Base-by-base conservation (phyloP, 2,113 vertebrate genomes). In the Leptodactylus fuscus region DNA sequence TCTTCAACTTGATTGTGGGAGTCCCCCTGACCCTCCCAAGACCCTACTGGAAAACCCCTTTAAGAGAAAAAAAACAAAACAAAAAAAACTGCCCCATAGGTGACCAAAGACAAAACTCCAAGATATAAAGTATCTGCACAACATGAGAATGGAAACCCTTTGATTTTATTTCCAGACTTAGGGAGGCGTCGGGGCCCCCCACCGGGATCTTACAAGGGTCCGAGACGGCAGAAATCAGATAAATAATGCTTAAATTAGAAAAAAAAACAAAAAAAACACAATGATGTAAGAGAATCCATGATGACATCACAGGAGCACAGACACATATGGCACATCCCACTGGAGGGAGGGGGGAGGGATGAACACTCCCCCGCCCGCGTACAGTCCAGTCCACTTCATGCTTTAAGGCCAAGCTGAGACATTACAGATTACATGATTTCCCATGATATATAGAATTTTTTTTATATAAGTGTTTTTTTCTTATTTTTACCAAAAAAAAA, bases 291-390 rank as follows among this genome's bases (percentile, higher is more conserved):
- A 10, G 65, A 36, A 5, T 20, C 6, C 32, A 38, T 69, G 2
- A 12, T 1, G 10, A 29, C 16, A 32, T 34, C 62, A 22, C 67
- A 67, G 16, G 15, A 12, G 38, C 44, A 29, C 71, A 48, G 71
- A 74, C 5, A 48, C n/a, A 7, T 74, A 48, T 48, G 71, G 71
- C 71, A 74, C 71, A 74, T 46, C 13, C 38, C 67, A 70, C 32
- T 8, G 3, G 32, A 29, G 62, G 8, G 22, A 1, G 27, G 13
- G 58, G 0, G 58, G 11, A 1, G n/a, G 58, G 11, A 13, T 44
- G 20, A 2, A n/a, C 12, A 1, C n/a, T 4, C 22, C 34, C 34
- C 34, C 1, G 8, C 20, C 69, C 36, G 22, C 18, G 38, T 27
- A 74, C 38, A 74, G 13, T 9, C 62, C 38, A 24, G 5, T 27